Evolutionary conservation across 1,140 invertebrate species (phyloP).

Genomic region (Glossosoma conforme): DNA sequence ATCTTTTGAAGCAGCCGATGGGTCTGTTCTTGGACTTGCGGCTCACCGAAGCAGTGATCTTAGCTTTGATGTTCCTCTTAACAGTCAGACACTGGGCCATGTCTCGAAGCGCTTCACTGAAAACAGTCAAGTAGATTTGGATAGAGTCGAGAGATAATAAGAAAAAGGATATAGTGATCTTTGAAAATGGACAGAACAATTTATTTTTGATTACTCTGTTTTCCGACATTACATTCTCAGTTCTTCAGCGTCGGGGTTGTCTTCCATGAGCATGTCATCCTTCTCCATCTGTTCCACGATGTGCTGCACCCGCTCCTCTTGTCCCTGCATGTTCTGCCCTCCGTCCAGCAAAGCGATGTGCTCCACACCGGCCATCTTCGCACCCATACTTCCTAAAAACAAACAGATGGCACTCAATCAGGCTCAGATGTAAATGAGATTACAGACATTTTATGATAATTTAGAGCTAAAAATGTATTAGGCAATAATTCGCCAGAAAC

Average conservation of each 20-base stretch:
- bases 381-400: slow-evolving; percentile 19
- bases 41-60: slow-evolving; percentile 54
- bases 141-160: too few species aligned
- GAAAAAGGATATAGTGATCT: too few species aligned
- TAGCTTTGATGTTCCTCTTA: slow-evolving; percentile 56
- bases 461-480: too few species aligned
- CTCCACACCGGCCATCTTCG: slow-evolving; percentile 10
- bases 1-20: slow-evolving; percentile 50
- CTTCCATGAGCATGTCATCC: slow-evolving; percentile 55
- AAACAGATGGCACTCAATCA: too few species aligned
- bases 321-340: slow-evolving; percentile 3
- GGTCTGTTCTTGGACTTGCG: slow-evolving; percentile 47
- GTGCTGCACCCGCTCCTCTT: slow-evolving; percentile 44
- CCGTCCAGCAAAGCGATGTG: slow-evolving; percentile 5
- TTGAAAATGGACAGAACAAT: too few species aligned
- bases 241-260: slow-evolving; percentile 53
- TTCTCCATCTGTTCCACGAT: slow-evolving; percentile 58
- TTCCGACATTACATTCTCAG: slow-evolving; percentile 49
- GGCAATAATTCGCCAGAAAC: too few species aligned
- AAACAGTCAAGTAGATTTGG: too few species aligned
- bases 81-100: slow-evolving; percentile 59
- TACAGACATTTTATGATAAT: too few species aligned
- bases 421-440: too few species aligned
- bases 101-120: slow-evolving; percentile 55
- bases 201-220: too few species aligned